Evolutionary conservation across 2,797 vertebrate genomes (phyloP).

Genomic region (Toxotes lorentzi): DNA sequence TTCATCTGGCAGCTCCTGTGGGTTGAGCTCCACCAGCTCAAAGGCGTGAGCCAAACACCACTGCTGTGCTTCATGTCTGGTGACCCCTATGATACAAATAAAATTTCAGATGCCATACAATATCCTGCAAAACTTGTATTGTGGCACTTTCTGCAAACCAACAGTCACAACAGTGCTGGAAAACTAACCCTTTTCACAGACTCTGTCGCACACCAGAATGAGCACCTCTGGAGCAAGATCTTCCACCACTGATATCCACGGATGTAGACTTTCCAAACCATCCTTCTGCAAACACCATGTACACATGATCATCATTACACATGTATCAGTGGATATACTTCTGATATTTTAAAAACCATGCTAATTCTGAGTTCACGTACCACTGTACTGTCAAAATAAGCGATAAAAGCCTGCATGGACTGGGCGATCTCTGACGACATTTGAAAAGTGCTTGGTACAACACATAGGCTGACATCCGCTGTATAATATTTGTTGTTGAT

Average conservation of each 20-base stretch:
- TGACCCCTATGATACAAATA: slow-evolving; percentile 86
- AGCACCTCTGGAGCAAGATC: slow-evolving; percentile 95
- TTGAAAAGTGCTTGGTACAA: slow-evolving; percentile 88
- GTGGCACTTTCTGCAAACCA: background rate
- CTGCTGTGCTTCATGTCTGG: slow-evolving; percentile 93
- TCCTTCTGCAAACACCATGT: slow-evolving; percentile 85
- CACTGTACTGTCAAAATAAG: slow-evolving; percentile 93
- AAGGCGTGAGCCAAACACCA: slow-evolving; percentile 97
- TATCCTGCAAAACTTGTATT: background rate
- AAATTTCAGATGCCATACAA: background rate
- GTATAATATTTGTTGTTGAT: slow-evolving; percentile 99
- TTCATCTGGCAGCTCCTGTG: slow-evolving; percentile 95
- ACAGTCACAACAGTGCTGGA: background rate
- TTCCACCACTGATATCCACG: slow-evolving; percentile 93
- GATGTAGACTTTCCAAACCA: slow-evolving; percentile 88
- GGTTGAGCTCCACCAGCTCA: slow-evolving; percentile 95
- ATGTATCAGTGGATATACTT: background rate
- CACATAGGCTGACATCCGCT: slow-evolving; percentile 92
- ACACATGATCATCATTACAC: background rate
- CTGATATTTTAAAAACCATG: background rate
- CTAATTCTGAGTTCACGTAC: slow-evolving; percentile 77
- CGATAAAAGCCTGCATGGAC: slow-evolving; percentile 92
- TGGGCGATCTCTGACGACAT: slow-evolving; percentile 91
- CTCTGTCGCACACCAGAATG: slow-evolving; percentile 95
- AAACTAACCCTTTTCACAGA: slow-evolving; percentile 90